Percentiles rank a stretch among this genome's conserved stretches.
Conservation (phyloP, 2,797 vertebrate genomes). For the Urophycis tenuis region DNA sequence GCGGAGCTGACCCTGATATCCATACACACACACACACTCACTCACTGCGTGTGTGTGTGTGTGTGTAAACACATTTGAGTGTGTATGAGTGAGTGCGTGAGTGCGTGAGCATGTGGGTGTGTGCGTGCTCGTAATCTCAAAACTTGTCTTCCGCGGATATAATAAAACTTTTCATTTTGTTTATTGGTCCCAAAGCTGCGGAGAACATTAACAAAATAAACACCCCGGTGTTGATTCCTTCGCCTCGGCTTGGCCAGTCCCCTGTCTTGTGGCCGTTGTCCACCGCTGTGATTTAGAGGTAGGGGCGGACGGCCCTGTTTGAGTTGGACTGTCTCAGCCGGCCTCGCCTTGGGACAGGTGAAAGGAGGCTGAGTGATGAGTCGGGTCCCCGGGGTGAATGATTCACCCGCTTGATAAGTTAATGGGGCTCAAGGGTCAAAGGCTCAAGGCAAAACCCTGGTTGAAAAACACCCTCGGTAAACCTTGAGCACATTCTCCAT, state of each 20-base stretch:
- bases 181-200: background rate
- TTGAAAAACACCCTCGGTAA: background rate
- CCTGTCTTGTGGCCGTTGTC: background rate
- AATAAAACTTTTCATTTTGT: background rate
- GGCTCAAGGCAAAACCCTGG: background rate
- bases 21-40: conserved; percentile 50
- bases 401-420: background rate
- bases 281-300: background rate
- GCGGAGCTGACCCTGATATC: conserved; percentile 25
- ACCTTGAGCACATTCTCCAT: background rate
- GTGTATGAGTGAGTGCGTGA: background rate
- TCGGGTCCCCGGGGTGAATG: background rate
- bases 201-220: background rate
- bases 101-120: background rate
- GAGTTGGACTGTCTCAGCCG: background rate
- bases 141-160: background rate
- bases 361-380: background rate
- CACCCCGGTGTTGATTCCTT: no score
- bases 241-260: background rate
- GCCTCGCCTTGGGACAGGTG: background rate
- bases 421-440: background rate
- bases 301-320: background rate
- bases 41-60: background rate
- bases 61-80: background rate
- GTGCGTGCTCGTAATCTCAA: background rate